Percentiles rank a stretch among this genome's conserved stretches.
These are phyloP conservation scores for Rattus norvegicus DNA, from an alignment of 2,113 vertebrate species.

Conservation along the genomic window GRCr8 NC_086029.1:59328001-59328500, in stretches of 20 bases:
- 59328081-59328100: background rate
- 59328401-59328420: background rate
- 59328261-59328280: background rate
- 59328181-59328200: background rate
- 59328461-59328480: background rate
- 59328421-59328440: too few relatives aligned
- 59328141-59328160: background rate
- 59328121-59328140: background rate
- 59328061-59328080: too few relatives aligned
- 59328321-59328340: background rate
- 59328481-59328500: background rate
- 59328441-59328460: background rate
- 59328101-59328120: background rate
- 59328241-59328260: background rate
- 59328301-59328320: background rate
- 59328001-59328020: background rate
- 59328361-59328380: background rate
- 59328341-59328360: background rate
- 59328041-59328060: background rate
- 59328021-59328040: background rate
- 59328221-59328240: background rate
- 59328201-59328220: background rate
- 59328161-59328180: background rate
- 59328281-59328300: background rate
- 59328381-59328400: background rate